These are phyloP conservation scores for Matsumyia berberina DNA, from an alignment of 2,888 invertebrate species.

Conservation along the genomic window DNA sequence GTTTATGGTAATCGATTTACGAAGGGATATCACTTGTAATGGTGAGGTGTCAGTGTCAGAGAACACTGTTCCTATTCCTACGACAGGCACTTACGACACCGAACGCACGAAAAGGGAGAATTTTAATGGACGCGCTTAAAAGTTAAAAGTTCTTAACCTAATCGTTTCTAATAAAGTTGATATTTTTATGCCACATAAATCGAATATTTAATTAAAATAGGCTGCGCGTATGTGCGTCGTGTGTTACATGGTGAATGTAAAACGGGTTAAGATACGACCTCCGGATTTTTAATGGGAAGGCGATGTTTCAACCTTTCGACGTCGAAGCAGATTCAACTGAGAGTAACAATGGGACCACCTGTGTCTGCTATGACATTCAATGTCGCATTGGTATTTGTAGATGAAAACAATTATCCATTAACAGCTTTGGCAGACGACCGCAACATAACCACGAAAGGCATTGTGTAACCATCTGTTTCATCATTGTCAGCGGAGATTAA, in stretches of 20 bases:
- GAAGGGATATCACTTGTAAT: slow-evolving; percentile 37
- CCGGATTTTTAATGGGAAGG: too few relatives aligned
- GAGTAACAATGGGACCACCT: not conserved
- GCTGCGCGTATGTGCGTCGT: slow-evolving; percentile 4
- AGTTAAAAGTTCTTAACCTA: slow-evolving; percentile 21
- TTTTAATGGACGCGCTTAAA: slow-evolving; percentile 59
- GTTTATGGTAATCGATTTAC: slow-evolving; percentile 68
- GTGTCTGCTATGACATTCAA: not conserved
- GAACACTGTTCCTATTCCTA: slow-evolving; percentile 10
- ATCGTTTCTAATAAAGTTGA: slow-evolving; percentile 54
- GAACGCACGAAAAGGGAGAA: slow-evolving; percentile 15
- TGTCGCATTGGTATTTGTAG: not conserved
- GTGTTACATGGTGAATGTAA: not conserved
- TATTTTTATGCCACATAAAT: slow-evolving; percentile 57
- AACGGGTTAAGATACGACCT: too few relatives aligned
- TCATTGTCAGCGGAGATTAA: slow-evolving; percentile 54
- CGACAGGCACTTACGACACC: slow-evolving; percentile 3
- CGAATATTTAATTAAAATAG: slow-evolving; percentile 61
- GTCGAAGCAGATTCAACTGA: not conserved
- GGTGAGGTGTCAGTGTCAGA: slow-evolving; percentile 48
- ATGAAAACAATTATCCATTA: slow-evolving; percentile 48
- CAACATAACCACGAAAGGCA: slow-evolving; percentile 62
- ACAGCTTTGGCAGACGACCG: slow-evolving; percentile 37
- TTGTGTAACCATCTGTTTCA: slow-evolving; percentile 61
- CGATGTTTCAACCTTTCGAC: too few relatives aligned